Evolutionary conservation across 1,140 invertebrate genomes (phyloP).

Genomic region (Meloidogyne hapla): DNA sequence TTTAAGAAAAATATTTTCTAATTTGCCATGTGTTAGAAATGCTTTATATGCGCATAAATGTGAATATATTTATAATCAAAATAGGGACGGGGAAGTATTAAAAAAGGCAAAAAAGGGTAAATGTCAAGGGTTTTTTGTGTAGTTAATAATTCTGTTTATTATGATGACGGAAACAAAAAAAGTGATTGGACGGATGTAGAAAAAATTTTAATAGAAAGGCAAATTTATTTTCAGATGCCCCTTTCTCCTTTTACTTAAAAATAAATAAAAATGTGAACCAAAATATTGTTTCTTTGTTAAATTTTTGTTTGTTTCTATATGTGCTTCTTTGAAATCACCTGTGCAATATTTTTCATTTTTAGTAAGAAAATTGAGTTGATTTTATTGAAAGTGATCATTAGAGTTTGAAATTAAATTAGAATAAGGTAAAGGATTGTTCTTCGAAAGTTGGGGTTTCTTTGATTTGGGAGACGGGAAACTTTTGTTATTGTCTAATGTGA

Average conservation of each 20-base stretch:
- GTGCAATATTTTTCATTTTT: neutral
- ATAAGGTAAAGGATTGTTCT: too few species aligned
- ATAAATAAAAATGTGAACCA: neutral
- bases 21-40: neutral
- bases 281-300: neutral
- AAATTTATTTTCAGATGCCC: neutral
- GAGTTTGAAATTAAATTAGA: too few species aligned
- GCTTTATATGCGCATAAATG: neutral
- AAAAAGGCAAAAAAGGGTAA: neutral
- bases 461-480: too few species aligned
- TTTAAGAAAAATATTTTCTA: neutral
- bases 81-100: neutral
- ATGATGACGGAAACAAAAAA: slow-evolving; percentile 1
- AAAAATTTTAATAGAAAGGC: neutral
- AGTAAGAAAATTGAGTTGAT: neutral
- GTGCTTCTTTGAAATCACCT: neutral
- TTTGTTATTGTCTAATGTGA: too few species aligned
- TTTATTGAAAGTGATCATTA: neutral
- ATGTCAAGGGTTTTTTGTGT: neutral
- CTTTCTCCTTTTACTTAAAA: neutral
- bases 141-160: neutral
- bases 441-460: too few species aligned
- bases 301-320: neutral
- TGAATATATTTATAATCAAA: neutral
- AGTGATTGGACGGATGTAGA: neutral